Percentiles rank a stretch among this genome's conserved stretches.
These are phyloP conservation scores for Drosophila neotestacea DNA, from an alignment of 2,888 invertebrate genomes.

Conservation along the genomic window DNA sequence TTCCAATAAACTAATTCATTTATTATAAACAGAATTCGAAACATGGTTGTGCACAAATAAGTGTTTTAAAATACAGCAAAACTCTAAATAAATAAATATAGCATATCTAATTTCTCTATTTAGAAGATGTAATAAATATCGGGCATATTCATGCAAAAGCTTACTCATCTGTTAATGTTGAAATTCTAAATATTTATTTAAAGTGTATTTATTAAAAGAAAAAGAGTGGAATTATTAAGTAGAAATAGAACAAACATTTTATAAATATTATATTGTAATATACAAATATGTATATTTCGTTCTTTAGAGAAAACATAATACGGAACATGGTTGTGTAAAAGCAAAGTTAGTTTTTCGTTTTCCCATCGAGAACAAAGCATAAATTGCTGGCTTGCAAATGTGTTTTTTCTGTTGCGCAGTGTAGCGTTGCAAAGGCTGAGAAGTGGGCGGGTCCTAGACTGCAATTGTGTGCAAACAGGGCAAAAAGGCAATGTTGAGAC, in stretches of 20 bases:
- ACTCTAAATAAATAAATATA: too few relatives aligned
- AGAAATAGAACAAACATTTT: neutral
- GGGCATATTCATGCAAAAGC: too few relatives aligned
- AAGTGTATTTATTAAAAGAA: too few relatives aligned
- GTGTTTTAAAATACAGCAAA: too few relatives aligned
- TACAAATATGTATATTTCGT: neutral
- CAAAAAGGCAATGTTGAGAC: neutral
- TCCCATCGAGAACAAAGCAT: conserved; percentile 51
- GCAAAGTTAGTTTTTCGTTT: conserved; percentile 28
- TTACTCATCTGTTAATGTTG: too few relatives aligned
- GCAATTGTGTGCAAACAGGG: conserved; percentile 5
- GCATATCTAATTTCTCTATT: too few relatives aligned
- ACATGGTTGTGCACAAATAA: too few relatives aligned
- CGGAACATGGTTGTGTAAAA: conserved; percentile 2
- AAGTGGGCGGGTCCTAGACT: conserved; percentile 42
- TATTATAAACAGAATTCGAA: too few relatives aligned
- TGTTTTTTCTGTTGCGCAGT: conserved; percentile 41
- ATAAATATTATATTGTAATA: neutral
- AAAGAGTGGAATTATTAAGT: too few relatives aligned
- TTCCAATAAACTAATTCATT: too few relatives aligned
- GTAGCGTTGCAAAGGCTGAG: conserved; percentile 45
- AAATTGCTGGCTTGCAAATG: conserved; percentile 41
- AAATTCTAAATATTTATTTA: too few relatives aligned
- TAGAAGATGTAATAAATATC: too few relatives aligned
- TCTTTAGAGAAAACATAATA: neutral